phyloP scores from a whole-genome alignment of 1,140 invertebrate species.

The Ylistrum balloti region DNA sequence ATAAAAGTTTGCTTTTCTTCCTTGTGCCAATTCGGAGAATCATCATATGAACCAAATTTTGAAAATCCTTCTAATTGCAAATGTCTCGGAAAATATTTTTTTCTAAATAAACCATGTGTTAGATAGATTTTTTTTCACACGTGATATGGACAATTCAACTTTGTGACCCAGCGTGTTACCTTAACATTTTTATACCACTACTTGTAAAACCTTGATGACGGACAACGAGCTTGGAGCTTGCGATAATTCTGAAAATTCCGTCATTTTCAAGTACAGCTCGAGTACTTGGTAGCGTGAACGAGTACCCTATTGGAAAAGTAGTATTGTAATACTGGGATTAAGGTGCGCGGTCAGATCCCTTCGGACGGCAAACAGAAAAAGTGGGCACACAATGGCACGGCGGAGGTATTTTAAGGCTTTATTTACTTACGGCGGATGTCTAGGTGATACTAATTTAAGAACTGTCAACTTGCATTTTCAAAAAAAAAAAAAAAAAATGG shows the following conservation, averaged over 20 bases:
- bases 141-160: not conserved
- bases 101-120: too few species aligned
- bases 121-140: not conserved
- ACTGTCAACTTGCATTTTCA: not conserved
- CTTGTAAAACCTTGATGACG: not conserved
- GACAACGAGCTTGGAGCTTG: not conserved
- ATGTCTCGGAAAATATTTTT: too few species aligned
- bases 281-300: slow-evolving; percentile 17
- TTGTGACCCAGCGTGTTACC: not conserved
- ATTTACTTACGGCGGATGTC: not conserved
- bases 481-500: not conserved
- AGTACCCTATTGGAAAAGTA: not conserved
- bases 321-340: not conserved
- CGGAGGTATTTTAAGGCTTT: slow-evolving; percentile 23
- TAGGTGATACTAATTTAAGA: not conserved
- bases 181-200: not conserved
- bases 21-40: too few species aligned
- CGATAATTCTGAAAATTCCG: slow-evolving; percentile 14
- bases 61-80: too few species aligned
- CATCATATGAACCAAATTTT: too few species aligned
- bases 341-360: slow-evolving; percentile 4
- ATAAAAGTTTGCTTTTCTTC: too few species aligned
- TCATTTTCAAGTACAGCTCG: slow-evolving; percentile 8
- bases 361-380: slow-evolving; percentile 12
- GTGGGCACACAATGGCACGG: not conserved